Base-by-base conservation (phyloP, 2,113 vertebrate species). In the Actenoides hombroni region DNA sequence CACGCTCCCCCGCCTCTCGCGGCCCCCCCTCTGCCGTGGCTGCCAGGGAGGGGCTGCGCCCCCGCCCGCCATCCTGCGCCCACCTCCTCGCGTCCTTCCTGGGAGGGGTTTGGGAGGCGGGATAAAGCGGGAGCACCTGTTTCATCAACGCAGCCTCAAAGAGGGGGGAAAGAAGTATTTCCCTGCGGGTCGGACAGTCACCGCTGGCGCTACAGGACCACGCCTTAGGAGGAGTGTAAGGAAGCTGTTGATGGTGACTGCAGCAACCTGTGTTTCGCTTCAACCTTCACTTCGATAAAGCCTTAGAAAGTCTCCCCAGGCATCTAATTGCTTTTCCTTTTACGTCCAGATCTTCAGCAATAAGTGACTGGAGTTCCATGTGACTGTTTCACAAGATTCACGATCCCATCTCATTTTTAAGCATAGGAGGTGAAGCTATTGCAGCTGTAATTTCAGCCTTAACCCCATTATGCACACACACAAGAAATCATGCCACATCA, bases 71-170 rank as follows among this genome's bases (percentile, higher is more conserved):
- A 19, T 39, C 31, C 74, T 6, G 65, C 28, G 56, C 61, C 68
- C 76, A 46, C 44, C 49, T 20, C 11, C 3, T 29, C 39, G 11
- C 17, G 4, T 63, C 37, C 15, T 20, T 21, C 23, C 11, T 3
- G 65, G 23, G 39, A 35, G 51, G 5, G 21, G 29, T 15, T 42
- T 6, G 54, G 35, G 67, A 33, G 26, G 31, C 0, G 40, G 4
- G 49, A 18, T 17, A 0, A 54, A 4, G 1, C 1, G n/a, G 5
- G 20, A 17, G 7, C 73, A 1, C 48, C 13, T 14, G 35, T 37
- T 29, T 16, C 8, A 1, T 3, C 11, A 4, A 0, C 3, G 17
- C 49, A 2, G 16, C 6, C 1, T 16, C 46, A 25, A 0, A 20
- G 33, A 5, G 42, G 15, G 15, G 19, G 5, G 26, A 10, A 4